Base-by-base conservation (phyloP, 2,888 invertebrate species). In the Hyalella azteca region DNA sequence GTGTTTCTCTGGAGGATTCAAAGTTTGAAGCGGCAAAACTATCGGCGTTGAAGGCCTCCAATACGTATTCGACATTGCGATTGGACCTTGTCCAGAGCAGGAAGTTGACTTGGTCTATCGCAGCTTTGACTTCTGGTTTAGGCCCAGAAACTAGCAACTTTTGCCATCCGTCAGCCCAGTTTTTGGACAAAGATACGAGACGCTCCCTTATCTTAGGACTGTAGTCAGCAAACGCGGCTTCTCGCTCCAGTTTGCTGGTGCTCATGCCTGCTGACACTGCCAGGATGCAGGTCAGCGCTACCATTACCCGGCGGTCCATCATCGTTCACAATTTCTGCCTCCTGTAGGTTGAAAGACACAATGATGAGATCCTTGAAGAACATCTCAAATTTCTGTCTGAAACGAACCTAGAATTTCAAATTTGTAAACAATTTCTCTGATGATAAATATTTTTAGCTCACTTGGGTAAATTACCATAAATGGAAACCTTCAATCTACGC, bases 41-140 rank as follows among this genome's bases (percentile, higher is more conserved):
- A 39, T 66, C 66, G 7, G 26, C 66, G 19, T 66, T 66, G 66
- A 66, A 66, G 7, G 32, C 29, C 26, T 66, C 66, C 39, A 66
- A 39, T n/a, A 36, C 66, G 26, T 66, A 66, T 36, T 66, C 66
- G 36, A 19, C 19, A 15, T 7, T 5, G 3, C 36, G 66, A 19
- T 66, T 66, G 4, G 66, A 66, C 66, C 66, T 66, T 5, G 66
- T 66, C 66, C 66, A 66, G 19, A 66, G 66, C 66, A 5, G 36
- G 19, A 36, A 66, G 39, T 66, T n/a, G 36, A 66, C 66, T 66
- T 66, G 66, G 66, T 66, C 66, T 36, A 36, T 36, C 5, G 36
- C n/a, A 66, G 66, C 66, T 36, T 15, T 66, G 39, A n/a, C 11
- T 9, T 32, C 4, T 15, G 66, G 36, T 4, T 66, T 66, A 7